A percentile compares a stretch with the other conserved stretches of the same genome.
Conservation (phyloP, 2,888 invertebrate species). For the Tineola bisselliella region DNA sequence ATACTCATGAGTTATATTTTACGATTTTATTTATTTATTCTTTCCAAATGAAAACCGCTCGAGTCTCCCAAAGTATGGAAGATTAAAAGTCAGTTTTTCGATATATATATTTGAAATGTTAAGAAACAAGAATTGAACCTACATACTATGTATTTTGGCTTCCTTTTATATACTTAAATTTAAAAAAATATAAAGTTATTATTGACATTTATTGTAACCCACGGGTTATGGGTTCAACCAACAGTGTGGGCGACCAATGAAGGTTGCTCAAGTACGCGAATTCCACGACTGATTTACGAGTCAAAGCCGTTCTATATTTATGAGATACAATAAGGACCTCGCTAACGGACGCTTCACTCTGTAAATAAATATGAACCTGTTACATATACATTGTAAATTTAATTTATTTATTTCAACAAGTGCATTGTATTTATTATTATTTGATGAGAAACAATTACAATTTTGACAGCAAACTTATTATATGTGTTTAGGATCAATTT, state of each 20-base stretch:
- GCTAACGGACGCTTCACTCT: neutral
- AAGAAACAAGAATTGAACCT: too few relatives aligned
- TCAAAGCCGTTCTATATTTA: slow-evolving; percentile 24
- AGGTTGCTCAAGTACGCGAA: slow-evolving; percentile 1
- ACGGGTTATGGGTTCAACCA: neutral
- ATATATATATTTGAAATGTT: too few relatives aligned
- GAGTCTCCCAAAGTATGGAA: too few relatives aligned
- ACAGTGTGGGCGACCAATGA: slow-evolving; percentile 1
- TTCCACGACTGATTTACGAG: slow-evolving; percentile 20
- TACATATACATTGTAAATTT: neutral
- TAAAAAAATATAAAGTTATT: neutral
- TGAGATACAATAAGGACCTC: slow-evolving; percentile 17
- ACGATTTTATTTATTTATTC: neutral
- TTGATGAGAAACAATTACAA: too few relatives aligned
- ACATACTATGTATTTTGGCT: too few relatives aligned
- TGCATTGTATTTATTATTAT: too few relatives aligned
- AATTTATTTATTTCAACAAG: too few relatives aligned
- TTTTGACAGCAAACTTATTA: too few relatives aligned
- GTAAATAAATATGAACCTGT: neutral
- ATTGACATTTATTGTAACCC: neutral
- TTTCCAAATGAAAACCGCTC: too few relatives aligned
- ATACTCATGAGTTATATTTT: neutral
- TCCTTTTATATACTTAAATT: too few relatives aligned
- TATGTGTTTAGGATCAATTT: too few relatives aligned
- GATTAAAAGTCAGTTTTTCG: too few relatives aligned